Evolutionary conservation across 2,113 vertebrate species (phyloP).

Genomic region (Regulus satrapa): DNA sequence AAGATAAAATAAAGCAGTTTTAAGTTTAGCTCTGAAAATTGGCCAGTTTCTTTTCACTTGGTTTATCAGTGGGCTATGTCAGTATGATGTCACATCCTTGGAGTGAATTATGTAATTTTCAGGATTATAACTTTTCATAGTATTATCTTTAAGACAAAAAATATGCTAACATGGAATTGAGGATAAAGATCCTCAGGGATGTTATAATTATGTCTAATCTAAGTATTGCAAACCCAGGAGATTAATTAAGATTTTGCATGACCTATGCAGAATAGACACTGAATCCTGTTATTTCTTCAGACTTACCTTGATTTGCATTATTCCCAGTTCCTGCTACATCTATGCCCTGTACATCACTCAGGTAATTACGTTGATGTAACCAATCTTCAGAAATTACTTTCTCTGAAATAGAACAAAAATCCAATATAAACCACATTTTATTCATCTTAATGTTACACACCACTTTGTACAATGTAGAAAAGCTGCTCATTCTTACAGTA

Average conservation of each 20-base stretch:
- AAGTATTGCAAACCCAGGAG: neutral
- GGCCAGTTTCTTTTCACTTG: neutral
- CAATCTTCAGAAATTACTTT: neutral
- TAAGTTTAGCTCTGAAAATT: neutral
- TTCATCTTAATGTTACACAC: neutral
- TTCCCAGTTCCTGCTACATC: neutral
- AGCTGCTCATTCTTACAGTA: neutral
- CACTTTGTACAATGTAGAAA: neutral
- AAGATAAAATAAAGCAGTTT: neutral
- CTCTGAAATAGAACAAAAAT: neutral
- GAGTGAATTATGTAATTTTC: neutral
- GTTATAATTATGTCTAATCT: neutral
- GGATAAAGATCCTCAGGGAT: neutral
- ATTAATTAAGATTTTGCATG: neutral
- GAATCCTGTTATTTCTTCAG: neutral
- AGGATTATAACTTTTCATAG: neutral
- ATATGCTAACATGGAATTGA: neutral
- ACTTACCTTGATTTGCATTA: neutral
- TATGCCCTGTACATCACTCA: neutral
- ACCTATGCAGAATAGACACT: neutral
- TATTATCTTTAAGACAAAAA: neutral
- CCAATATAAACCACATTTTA: neutral
- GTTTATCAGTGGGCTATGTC: neutral
- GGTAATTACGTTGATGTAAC: neutral
- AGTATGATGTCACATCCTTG: neutral